Evolutionary conservation across 2,888 invertebrate species (phyloP).

Genomic region (Masnerella sp.): DNA sequence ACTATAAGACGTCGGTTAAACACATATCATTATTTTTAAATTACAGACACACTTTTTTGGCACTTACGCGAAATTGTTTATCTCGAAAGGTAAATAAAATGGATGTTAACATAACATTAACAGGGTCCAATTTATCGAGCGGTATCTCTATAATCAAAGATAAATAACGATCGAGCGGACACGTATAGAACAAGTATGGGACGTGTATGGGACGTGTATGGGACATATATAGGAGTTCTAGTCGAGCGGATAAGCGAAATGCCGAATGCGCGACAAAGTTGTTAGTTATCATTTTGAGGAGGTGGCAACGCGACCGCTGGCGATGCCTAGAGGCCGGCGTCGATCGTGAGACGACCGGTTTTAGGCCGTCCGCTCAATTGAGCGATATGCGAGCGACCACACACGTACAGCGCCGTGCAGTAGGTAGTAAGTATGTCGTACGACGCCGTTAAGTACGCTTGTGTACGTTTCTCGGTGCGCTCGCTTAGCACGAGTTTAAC

Average conservation of each 20-base stretch:
- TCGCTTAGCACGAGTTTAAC: slow-evolving; percentile 61
- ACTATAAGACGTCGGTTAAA: too few relatives aligned
- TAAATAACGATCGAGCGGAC: too few relatives aligned
- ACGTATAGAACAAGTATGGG: too few relatives aligned
- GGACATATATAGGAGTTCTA: too few relatives aligned
- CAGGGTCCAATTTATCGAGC: too few relatives aligned
- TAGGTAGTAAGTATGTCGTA: slow-evolving; percentile 66
- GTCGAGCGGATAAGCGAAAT: slow-evolving; percentile 10
- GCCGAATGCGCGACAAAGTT: slow-evolving; percentile 36
- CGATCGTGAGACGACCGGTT: slow-evolving; percentile 63
- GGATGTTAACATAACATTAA: too few relatives aligned
- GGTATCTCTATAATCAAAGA: too few relatives aligned
- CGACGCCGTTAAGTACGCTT: slow-evolving; percentile 63
- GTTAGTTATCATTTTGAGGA: slow-evolving; percentile 51
- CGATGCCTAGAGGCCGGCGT: slow-evolving; percentile 44
- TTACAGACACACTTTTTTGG: too few relatives aligned
- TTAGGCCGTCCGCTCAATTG: slow-evolving; percentile 69
- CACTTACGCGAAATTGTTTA: too few relatives aligned
- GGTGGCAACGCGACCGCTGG: slow-evolving; percentile 53
- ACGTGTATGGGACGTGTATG: too few relatives aligned
- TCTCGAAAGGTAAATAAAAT: too few relatives aligned
- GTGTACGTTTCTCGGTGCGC: slow-evolving; percentile 55
- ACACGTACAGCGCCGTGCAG: slow-evolving; percentile 65
- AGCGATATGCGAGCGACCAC: slow-evolving; percentile 73
- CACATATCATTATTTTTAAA: too few relatives aligned